Percentiles rank a stretch among this genome's conserved stretches.
These are phyloP conservation scores for Strigops habroptila DNA, from an alignment of 2,113 vertebrate genomes.

Conservation along the genomic window DNA sequence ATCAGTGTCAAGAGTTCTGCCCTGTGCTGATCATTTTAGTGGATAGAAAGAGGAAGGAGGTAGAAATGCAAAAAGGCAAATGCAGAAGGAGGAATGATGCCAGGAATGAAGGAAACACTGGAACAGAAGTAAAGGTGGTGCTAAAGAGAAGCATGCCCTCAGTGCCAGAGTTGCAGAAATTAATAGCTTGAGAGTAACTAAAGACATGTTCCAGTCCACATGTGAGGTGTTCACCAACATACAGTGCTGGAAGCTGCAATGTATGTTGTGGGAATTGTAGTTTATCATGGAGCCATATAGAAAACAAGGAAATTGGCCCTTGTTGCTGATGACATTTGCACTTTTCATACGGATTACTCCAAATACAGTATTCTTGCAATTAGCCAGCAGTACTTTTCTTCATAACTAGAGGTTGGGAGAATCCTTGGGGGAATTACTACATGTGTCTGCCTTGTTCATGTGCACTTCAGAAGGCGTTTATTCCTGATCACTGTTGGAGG, in stretches of 20 bases:
- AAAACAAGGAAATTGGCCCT: not conserved
- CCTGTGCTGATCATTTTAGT: not conserved
- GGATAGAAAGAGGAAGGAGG: not conserved
- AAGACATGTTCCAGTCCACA: not conserved
- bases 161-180: not conserved
- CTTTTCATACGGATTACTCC: not conserved
- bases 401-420: not conserved
- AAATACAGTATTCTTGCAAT: not conserved
- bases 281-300: not conserved
- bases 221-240: not conserved
- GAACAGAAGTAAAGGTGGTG: not conserved
- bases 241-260: not conserved
- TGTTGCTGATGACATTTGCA: not conserved
- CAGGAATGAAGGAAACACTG: not conserved
- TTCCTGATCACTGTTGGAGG: not conserved
- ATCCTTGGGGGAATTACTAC: not conserved
- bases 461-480: not conserved
- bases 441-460: not conserved
- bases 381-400: not conserved
- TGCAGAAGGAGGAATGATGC: not conserved
- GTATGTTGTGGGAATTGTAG: fast-evolving
- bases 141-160: not conserved
- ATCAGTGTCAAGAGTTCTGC: not conserved
- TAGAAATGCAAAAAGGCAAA: not conserved
- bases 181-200: not conserved